These are phyloP conservation scores for Melanchra persicariae DNA, from an alignment of 2,888 invertebrate species.

Conservation along the genomic window DNA sequence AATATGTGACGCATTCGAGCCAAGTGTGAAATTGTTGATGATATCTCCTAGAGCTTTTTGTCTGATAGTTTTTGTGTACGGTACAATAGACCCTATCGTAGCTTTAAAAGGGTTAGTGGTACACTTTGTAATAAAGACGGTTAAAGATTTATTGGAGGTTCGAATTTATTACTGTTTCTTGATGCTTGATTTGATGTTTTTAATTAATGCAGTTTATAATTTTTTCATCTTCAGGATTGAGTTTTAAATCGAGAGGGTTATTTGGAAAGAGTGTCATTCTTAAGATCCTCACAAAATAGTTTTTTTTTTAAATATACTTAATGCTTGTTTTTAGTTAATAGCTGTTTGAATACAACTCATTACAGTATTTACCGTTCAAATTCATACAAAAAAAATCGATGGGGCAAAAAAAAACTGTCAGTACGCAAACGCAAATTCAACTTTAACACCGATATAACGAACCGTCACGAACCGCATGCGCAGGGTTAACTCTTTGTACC, in stretches of 20 bases:
- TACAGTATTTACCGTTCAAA: slow-evolving; percentile 10
- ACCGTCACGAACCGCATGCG: slow-evolving; percentile 85
- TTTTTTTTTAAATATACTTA: too few species aligned
- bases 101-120: slow-evolving; percentile 57
- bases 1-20: slow-evolving; percentile 76
- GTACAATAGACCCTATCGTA: slow-evolving; percentile 61
- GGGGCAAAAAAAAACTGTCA: slow-evolving; percentile 31
- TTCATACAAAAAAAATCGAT: slow-evolving; percentile 17
- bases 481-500: slow-evolving; percentile 79
- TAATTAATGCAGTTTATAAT: not conserved
- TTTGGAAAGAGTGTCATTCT: not conserved
- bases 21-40: slow-evolving; percentile 88
- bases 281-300: not conserved
- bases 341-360: not conserved
- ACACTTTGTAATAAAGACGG: slow-evolving; percentile 57
- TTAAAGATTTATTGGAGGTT: slow-evolving; percentile 48
- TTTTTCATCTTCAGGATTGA: not conserved
- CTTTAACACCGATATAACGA: slow-evolving; percentile 87
- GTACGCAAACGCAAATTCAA: slow-evolving; percentile 80
- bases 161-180: slow-evolving; percentile 7
- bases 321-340: too few species aligned
- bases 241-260: too few species aligned
- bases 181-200: not conserved
- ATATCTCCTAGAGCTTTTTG: slow-evolving; percentile 77
- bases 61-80: slow-evolving; percentile 71